Evolutionary conservation across 2,888 invertebrate genomes (phyloP).

Genomic region (Pseudococcus longispinus): DNA sequence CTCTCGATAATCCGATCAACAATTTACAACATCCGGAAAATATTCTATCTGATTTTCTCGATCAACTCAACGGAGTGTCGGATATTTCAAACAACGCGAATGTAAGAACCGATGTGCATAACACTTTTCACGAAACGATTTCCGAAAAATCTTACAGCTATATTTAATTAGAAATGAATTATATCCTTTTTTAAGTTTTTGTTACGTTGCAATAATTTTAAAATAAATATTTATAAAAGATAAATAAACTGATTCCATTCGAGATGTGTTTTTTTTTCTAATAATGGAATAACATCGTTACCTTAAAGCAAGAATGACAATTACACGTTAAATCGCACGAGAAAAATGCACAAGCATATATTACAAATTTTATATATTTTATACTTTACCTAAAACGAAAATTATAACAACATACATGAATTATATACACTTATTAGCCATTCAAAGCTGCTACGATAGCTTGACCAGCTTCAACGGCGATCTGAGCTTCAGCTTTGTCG

Average conservation of each 20-base stretch:
- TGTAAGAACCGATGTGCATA: slow-evolving; percentile 17
- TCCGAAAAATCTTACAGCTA: slow-evolving; percentile 38
- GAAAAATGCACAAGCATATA: neutral
- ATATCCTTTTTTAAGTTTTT: neutral
- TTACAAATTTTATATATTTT: slow-evolving; percentile 38
- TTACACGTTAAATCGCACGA: neutral
- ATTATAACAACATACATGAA: slow-evolving; percentile 17
- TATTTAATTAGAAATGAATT: neutral
- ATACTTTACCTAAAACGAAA: slow-evolving; percentile 17
- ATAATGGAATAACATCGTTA: neutral
- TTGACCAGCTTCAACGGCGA: slow-evolving; percentile 93
- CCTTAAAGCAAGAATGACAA: neutral
- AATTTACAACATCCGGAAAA: slow-evolving; percentile 30
- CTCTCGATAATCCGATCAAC: neutral
- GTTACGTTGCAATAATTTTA: neutral
- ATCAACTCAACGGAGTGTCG: neutral
- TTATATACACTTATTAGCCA: slow-evolving; percentile 12
- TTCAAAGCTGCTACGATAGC: slow-evolving; percentile 82
- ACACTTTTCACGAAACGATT: slow-evolving; percentile 35
- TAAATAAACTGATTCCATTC: neutral
- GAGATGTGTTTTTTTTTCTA: neutral
- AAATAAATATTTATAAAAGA: neutral
- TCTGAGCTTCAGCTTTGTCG: slow-evolving; percentile 88
- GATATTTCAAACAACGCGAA: slow-evolving; percentile 10
- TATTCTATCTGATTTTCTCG: slow-evolving; percentile 47